These are phyloP conservation scores for Bombus ignitus DNA, from an alignment of 1,140 invertebrate genomes.

Conservation along the genomic window DNA sequence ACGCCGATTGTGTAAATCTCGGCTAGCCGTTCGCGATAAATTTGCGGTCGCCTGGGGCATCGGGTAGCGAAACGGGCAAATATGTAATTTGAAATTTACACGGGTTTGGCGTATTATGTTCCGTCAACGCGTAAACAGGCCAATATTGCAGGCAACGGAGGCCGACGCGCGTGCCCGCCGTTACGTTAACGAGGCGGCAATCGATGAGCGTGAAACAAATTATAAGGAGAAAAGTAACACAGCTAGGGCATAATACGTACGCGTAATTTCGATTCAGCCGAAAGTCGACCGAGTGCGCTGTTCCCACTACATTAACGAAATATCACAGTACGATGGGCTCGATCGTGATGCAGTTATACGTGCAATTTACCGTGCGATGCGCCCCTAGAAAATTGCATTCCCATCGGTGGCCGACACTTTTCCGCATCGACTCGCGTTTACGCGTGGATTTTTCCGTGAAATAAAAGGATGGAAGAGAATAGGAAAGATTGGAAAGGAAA, in stretches of 20 bases:
- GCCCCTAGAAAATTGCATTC: background rate
- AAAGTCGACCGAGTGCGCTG: background rate
- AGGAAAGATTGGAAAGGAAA: background rate
- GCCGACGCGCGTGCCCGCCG: too few species aligned
- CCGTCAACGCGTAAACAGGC: background rate
- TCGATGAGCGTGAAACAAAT: constrained; percentile 9
- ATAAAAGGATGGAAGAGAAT: background rate
- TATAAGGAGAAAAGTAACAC: constrained; percentile 1
- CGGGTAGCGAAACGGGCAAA: background rate
- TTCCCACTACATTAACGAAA: background rate
- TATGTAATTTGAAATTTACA: constrained; percentile 39
- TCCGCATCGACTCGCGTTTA: background rate
- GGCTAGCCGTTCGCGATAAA: constrained; percentile 20
- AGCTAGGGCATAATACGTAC: too few species aligned
- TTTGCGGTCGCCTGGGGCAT: background rate
- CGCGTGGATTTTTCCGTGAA: background rate
- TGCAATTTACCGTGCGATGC: background rate
- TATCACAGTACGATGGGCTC: background rate
- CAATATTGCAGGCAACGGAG: background rate
- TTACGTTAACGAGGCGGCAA: constrained; percentile 15
- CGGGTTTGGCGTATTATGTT: background rate
- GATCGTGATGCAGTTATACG: constrained; percentile 12
- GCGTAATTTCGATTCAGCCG: background rate
- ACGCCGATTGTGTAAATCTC: constrained; percentile 6
- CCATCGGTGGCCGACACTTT: background rate